These are phyloP conservation scores for Syrmaticus mikado DNA, from an alignment of 2,113 vertebrate species.

Conservation along the genomic window DNA sequence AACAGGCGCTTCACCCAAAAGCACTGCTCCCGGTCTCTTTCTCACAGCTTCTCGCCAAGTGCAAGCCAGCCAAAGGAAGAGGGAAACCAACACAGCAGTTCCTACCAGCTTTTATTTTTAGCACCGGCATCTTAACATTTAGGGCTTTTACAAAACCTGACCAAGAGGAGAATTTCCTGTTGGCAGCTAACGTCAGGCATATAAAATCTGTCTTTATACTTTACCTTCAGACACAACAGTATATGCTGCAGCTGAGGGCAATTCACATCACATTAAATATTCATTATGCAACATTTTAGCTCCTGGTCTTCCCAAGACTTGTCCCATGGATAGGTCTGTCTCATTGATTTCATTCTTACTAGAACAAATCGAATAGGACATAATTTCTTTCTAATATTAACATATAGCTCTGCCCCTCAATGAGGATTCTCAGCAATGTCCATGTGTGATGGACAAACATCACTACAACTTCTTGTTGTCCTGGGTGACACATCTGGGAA, in stretches of 20 bases:
- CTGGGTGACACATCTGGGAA: not conserved
- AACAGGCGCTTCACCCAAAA: not conserved
- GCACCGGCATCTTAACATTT: not conserved
- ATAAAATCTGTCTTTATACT: not conserved
- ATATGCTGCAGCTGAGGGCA: not conserved
- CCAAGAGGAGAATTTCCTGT: not conserved
- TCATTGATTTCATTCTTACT: not conserved
- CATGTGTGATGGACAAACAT: not conserved
- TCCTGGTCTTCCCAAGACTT: not conserved
- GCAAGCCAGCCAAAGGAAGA: not conserved
- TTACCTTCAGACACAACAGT: not conserved
- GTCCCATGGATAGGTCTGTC: not conserved
- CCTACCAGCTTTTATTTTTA: not conserved
- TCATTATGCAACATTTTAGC: not conserved
- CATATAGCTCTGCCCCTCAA: not conserved
- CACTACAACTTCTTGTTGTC: not conserved
- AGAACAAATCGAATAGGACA: not conserved
- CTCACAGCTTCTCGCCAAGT: rapidly evolving
- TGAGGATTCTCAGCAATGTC: not conserved
- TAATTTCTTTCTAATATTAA: not conserved
- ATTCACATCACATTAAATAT: rapidly evolving
- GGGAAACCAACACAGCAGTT: not conserved
- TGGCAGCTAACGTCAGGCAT: not conserved
- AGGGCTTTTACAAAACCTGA: not conserved
- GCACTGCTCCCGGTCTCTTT: not conserved